These are phyloP conservation scores for Mactra quadrangularis DNA, from an alignment of 1,140 invertebrate genomes.

Conservation along the genomic window DNA sequence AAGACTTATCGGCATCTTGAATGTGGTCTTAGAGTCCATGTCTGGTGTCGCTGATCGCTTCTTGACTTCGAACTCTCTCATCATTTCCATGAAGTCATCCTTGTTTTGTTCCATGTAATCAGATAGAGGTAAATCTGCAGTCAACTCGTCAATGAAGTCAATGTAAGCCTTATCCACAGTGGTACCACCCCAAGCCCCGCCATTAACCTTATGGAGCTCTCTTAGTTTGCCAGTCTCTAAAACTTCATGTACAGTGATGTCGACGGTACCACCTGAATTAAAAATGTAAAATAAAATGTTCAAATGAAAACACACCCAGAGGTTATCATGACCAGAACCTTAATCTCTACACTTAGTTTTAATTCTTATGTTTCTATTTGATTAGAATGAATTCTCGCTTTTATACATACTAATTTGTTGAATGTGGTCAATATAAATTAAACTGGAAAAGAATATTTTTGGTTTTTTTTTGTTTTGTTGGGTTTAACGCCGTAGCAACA, in stretches of 20 bases:
- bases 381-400: neutral
- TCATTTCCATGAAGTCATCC: conserved; percentile 45
- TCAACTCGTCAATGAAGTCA: conserved; percentile 23
- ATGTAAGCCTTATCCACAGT: conserved; percentile 56
- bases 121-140: conserved; percentile 31
- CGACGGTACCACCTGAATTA: conserved; percentile 63
- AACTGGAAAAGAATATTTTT: too few relatives aligned
- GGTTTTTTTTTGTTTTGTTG: too few relatives aligned
- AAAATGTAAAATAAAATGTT: neutral
- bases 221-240: conserved; percentile 14
- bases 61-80: conserved; percentile 49
- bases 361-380: neutral
- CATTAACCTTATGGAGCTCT: conserved; percentile 59
- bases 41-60: conserved; percentile 23
- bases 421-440: neutral
- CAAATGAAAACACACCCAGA: too few relatives aligned
- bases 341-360: neutral
- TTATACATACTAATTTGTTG: neutral
- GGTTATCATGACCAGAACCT: neutral
- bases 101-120: conserved; percentile 22
- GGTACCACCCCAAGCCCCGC: conserved; percentile 62
- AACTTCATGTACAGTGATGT: conserved; percentile 64
- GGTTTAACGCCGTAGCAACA: too few relatives aligned
- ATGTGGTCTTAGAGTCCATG: neutral
- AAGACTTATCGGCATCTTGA: conserved; percentile 27